A percentile compares a stretch with the other conserved stretches of the same genome.
Conservation (phyloP, 2,888 invertebrate species). For the Mechanitis mazaeus region DNA sequence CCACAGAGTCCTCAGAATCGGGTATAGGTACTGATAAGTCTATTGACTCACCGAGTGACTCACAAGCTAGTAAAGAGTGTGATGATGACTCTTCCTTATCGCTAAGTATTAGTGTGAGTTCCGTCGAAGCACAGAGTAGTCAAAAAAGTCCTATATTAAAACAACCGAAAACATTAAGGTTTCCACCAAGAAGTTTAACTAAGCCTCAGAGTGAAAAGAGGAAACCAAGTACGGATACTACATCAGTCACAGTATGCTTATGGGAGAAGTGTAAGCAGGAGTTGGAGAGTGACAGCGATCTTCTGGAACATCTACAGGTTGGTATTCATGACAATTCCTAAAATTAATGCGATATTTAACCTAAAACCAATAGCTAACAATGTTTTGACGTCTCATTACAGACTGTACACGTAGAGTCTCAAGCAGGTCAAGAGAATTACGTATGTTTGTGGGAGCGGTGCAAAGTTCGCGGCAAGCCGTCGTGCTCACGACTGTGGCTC, state of each 20-base stretch:
- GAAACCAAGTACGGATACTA: conserved; percentile 63
- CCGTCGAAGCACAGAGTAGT: conserved; percentile 52
- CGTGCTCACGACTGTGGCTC: conserved; percentile 94
- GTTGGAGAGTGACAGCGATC: conserved; percentile 87
- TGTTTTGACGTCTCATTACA: conserved; percentile 42
- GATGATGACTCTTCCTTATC: conserved; percentile 69
- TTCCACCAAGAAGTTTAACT: conserved; percentile 78
- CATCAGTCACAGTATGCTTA: conserved; percentile 79
- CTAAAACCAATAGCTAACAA: neutral
- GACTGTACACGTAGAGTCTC: conserved; percentile 90
- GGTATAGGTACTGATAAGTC: conserved; percentile 71
- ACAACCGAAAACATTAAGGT: conserved; percentile 88
- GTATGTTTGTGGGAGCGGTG: conserved; percentile 95
- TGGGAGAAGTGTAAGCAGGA: conserved; percentile 89
- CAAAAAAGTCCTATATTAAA: conserved; percentile 86
- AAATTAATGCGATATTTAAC: neutral
- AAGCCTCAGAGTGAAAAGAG: conserved; percentile 54
- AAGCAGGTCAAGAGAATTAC: conserved; percentile 88
- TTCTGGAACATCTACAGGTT: conserved; percentile 92
- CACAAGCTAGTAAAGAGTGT: conserved; percentile 68
- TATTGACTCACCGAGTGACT: conserved; percentile 69
- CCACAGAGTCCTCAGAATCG: conserved; percentile 64
- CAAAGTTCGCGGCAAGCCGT: conserved; percentile 94
- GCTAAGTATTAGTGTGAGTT: conserved; percentile 64
- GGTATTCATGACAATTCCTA: conserved; percentile 28